Conservation (phyloP, 2,113 vertebrate species). For the Hippocampus barbouri region DNA sequence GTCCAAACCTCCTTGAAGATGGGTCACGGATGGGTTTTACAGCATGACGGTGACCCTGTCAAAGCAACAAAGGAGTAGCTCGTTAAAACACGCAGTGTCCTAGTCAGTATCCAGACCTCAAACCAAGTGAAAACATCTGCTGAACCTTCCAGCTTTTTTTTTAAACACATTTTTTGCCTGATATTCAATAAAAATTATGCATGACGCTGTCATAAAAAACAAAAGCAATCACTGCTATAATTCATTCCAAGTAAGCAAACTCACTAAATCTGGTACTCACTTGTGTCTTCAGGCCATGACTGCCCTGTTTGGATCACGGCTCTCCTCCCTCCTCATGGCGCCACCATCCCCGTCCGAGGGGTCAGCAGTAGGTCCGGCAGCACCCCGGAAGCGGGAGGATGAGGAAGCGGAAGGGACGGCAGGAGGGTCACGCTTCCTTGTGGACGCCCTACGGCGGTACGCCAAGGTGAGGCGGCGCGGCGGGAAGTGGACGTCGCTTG, state of each 20-base stretch:
- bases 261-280: neutral
- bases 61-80: too few species aligned
- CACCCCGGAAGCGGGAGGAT: neutral
- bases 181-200: too few species aligned
- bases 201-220: too few species aligned
- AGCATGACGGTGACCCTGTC: too few species aligned
- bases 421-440: constrained; percentile 42
- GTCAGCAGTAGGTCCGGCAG: constrained; percentile 20
- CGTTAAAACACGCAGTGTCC: too few species aligned
- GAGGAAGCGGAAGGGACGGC: neutral
- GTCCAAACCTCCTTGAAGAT: too few species aligned
- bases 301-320: constrained; percentile 60
- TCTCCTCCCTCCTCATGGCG: constrained; percentile 58
- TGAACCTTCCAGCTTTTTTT: too few species aligned
- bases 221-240: too few species aligned
- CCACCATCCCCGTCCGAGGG: constrained; percentile 50
- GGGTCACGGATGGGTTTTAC: too few species aligned
- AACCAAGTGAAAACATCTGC: too few species aligned
- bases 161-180: too few species aligned
- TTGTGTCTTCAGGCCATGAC: constrained; percentile 47
- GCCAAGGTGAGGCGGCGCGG: constrained; percentile 60
- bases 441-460: constrained; percentile 61
- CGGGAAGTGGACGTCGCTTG: constrained; percentile 52
- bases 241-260: neutral
- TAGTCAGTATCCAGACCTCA: neutral